Evolutionary conservation across 1,140 invertebrate species (phyloP).

Genomic region (Melitaea cinxia): DNA sequence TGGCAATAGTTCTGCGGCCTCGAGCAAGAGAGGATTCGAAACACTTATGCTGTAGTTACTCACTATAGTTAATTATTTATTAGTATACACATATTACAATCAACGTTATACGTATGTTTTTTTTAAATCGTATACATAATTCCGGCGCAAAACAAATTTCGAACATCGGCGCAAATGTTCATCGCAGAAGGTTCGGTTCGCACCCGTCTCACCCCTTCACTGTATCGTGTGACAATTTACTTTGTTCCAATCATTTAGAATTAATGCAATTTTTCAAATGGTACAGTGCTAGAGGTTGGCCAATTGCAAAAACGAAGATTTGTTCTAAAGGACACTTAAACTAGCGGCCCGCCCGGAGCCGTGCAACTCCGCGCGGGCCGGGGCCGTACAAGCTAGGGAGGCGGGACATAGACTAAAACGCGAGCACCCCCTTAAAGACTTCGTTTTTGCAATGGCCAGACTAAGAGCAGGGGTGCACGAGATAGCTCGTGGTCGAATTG

Average conservation of each 20-base stretch:
- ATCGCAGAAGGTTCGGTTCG: constrained; percentile 41
- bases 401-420: constrained; percentile 74
- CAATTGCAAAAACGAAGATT: constrained; percentile 84
- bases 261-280: constrained; percentile 44
- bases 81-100: constrained; percentile 81
- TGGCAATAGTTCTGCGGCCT: constrained; percentile 47
- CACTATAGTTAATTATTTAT: constrained; percentile 64
- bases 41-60: constrained; percentile 54
- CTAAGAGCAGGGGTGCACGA: constrained; percentile 86
- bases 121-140: constrained; percentile 80
- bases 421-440: constrained; percentile 84
- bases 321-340: constrained; percentile 73
- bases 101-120: constrained; percentile 79
- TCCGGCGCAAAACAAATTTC: constrained; percentile 69
- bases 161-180: constrained; percentile 61
- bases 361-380: constrained; percentile 42
- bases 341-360: constrained; percentile 56
- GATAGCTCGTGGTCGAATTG: constrained; percentile 84
- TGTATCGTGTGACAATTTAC: constrained; percentile 58
- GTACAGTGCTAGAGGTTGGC: constrained; percentile 80
- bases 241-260: constrained; percentile 53
- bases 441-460: constrained; percentile 87
- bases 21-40: constrained; percentile 46
- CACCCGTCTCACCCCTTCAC: constrained; percentile 79
- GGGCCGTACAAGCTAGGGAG: constrained; percentile 64